Evolutionary conservation across 2,797 vertebrate species (phyloP).

Genomic region (Acipenser ruthenus): DNA sequence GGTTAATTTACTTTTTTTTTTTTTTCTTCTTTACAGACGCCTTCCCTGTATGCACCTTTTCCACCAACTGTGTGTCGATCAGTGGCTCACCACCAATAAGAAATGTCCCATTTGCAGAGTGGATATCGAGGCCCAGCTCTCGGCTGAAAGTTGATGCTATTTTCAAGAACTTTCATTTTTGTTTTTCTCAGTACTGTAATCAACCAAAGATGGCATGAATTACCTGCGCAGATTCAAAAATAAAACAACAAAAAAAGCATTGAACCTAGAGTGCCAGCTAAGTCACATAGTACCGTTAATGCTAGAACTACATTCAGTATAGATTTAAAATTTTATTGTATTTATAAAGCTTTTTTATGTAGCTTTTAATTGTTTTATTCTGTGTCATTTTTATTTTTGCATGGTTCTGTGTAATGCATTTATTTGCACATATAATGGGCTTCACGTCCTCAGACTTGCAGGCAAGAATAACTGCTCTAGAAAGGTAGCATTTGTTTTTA

Average conservation of each 20-base stretch:
- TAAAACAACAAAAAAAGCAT: constrained; percentile 53
- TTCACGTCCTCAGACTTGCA: constrained; percentile 80
- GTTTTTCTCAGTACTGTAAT: constrained; percentile 90
- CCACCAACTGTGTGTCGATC: constrained; percentile 98
- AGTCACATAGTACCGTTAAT: constrained; percentile 83
- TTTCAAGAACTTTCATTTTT: constrained; percentile 68
- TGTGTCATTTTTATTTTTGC: constrained; percentile 85
- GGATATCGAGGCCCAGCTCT: constrained; percentile 98
- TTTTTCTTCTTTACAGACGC: constrained; percentile 61
- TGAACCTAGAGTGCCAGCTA: constrained; percentile 86
- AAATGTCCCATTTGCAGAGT: constrained; percentile 99
- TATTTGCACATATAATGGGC: constrained; percentile 99
- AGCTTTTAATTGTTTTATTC: constrained; percentile 82
- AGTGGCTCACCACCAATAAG: constrained; percentile 98
- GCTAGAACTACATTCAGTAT: constrained; percentile 82
- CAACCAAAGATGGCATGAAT: constrained; percentile 99
- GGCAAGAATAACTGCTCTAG: constrained; percentile 93
- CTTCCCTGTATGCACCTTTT: constrained; percentile 99
- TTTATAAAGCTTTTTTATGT: constrained; percentile 94
- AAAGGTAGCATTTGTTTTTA: constrained; percentile 78
- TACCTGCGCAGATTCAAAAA: constrained; percentile 80
- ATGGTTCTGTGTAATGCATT: constrained; percentile 98
- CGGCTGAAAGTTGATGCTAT: constrained; percentile 95
- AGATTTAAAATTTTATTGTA: constrained; percentile 89
- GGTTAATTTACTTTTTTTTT: constrained; percentile 14